Evolutionary conservation across 2,113 vertebrate species (phyloP).

Genomic region (Chroicocephalus ridibundus): DNA sequence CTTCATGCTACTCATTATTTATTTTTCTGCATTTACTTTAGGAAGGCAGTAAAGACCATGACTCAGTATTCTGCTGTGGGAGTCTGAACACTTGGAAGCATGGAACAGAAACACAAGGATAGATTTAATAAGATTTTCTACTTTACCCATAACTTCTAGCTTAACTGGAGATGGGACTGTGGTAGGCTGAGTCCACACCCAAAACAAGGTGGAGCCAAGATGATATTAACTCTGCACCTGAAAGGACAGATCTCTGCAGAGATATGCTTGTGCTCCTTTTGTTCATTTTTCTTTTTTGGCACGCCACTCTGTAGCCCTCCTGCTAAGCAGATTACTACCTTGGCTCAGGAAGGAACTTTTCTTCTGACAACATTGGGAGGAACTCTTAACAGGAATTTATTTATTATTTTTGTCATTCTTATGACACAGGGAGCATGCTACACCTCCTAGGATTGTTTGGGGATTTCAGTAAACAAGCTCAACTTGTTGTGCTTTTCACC

Average conservation of each 20-base stretch:
- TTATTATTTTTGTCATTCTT: background rate
- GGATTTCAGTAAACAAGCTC: background rate
- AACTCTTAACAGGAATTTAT: background rate
- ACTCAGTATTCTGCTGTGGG: background rate
- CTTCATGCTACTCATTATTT: background rate
- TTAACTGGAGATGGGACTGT: background rate
- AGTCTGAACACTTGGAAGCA: background rate
- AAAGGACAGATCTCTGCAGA: background rate
- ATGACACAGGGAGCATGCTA: background rate
- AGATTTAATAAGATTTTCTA: background rate
- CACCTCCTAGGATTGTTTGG: background rate
- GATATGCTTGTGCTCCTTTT: background rate
- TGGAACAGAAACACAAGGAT: background rate
- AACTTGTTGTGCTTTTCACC: background rate
- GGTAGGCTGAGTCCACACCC: background rate
- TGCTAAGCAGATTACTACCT: background rate
- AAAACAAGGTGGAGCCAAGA: background rate
- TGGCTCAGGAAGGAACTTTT: background rate
- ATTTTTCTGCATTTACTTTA: background rate
- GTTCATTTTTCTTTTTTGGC: background rate
- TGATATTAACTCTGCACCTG: background rate
- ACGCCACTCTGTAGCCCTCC: background rate
- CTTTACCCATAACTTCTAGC: background rate
- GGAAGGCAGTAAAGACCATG: background rate
- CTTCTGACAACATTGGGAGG: background rate